Base-by-base conservation (phyloP, 2,888 invertebrate genomes). In the Dryocosmus kuriphilus region DNA sequence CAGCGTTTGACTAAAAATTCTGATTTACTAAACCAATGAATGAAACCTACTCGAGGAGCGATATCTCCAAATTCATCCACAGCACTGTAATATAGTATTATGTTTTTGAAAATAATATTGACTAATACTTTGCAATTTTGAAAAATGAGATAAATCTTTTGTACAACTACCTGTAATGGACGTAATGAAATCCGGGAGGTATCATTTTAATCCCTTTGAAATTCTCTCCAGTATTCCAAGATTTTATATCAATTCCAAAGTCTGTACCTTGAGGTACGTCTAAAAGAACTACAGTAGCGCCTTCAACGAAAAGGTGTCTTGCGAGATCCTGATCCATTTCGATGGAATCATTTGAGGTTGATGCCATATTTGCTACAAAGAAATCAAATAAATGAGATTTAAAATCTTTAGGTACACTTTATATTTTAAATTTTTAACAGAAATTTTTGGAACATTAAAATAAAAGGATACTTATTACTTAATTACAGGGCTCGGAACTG, bases 181-280 rank as follows among this genome's bases (percentile, higher is more conserved):
- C 93, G 89, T 96, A 98, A 92, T 99, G 99, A 76, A 98, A 92
- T 8, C 99, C 99, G 1, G 98, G 97, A 0, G 99, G 99, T 86
- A 99, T 99, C 98, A 99, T 98, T 93, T 99, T 99, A 38, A 99
- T 95, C 0, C 99, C 99, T 87, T 95, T 94, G 91, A 99, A 99
- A 89, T 96, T 96, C 78, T 97, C 96, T 3, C 97, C 98, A 0
- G 97, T 96, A 82, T 95, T 96, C 96, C 98, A 99, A 0, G 95
- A 94, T 89, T 96, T 96, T 90, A 97, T 93, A 92, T 99, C 99
- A 82, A 98, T 97, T n/a, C 99, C 99, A 92, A 99, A 97, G 92
- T 99, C 98, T 0, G 98, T 98, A 77, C 97, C 97, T 83, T 94
- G 92, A 0, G 99, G 99, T 55, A 98, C 96, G 80, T 97, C 95